Evolutionary conservation across 2,888 invertebrate species (phyloP).

Genomic region (Plemyria rubiginata): DNA sequence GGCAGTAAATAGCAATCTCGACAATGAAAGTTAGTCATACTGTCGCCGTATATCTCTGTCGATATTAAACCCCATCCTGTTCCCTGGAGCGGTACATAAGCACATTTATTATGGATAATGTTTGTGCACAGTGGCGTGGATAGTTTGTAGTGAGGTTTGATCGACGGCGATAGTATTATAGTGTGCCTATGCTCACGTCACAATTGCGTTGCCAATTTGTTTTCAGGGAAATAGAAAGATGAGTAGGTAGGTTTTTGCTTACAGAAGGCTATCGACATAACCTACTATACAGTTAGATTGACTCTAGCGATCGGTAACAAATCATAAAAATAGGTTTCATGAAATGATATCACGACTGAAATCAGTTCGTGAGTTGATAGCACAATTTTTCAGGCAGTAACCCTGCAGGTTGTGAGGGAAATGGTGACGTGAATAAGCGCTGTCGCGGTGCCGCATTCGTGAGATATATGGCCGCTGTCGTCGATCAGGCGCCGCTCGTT

Average conservation of each 20-base stretch:
- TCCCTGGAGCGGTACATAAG: conserved; percentile 43
- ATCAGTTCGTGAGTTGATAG: conserved; percentile 2
- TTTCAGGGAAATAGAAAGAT: not conserved
- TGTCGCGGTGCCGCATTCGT: conserved; percentile 56
- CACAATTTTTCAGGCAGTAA: conserved; percentile 18
- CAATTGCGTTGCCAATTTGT: not conserved
- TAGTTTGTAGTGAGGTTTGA: conserved; percentile 63
- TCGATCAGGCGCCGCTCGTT: conserved; percentile 57
- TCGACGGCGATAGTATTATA: conserved; percentile 56
- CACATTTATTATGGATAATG: conserved; percentile 49
- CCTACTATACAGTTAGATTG: not conserved
- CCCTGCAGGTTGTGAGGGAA: conserved; percentile 25
- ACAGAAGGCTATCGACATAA: too few species aligned
- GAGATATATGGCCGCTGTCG: conserved; percentile 68
- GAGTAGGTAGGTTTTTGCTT: too few species aligned
- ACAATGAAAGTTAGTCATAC: conserved; percentile 40
- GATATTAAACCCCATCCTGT: conserved; percentile 45
- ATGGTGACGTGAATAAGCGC: conserved; percentile 26
- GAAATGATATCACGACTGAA: not conserved
- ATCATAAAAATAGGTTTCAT: too few species aligned
- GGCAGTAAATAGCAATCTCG: conserved; percentile 31
- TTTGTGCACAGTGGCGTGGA: conserved; percentile 52
- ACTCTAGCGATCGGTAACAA: too few species aligned
- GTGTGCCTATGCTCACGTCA: conserved; percentile 1
- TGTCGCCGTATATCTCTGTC: conserved; percentile 43